Evolutionary conservation across 2,888 invertebrate genomes (phyloP), one percentile per base, ranked within the genome.

Genomic region (Campaea margaritaria): DNA sequence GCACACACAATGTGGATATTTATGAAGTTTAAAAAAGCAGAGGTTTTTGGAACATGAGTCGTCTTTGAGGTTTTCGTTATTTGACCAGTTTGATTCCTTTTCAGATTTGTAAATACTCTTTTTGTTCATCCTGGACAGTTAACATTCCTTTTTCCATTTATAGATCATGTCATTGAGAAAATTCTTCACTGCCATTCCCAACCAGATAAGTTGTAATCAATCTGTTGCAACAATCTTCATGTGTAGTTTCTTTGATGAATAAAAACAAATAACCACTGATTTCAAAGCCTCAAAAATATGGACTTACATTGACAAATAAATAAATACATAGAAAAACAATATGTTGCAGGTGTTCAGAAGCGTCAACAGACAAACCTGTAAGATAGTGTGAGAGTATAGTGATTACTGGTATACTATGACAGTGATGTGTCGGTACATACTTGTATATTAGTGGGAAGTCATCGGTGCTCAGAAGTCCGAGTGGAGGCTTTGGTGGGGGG

Each of bases 361-460:
- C 58, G 51, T 57, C 64, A 71, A 74, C 63, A 75, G 67, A 68
- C 71, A 79, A 70, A 73, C 82, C 87, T 87, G 87, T 78, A 85
- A 84, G 75, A 72, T 68, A 73, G 85, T 86, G 88, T 84, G 78
- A 70, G 49, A 10, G 70, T 78, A 78, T 76, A 59, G 53, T 83
- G 75, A 74, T 82, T 79, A 80, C 71, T 80, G 49, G 28, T 78
- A 77, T 68, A 69, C 34, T 36, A 54, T 56, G 58, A 58, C 64
- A 67, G 69, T 51, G 64, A 28, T 49, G 55, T 71, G 67, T 67
- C 51, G 48, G 64, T 83, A 94, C 96, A 94, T 95, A 97, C 97
- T 96, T 96, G 94, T 96, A 97, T 71, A 96, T 93, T 50, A 95
- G 94, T 12, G 97, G 97, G 81, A 97, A 95, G 91, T 96, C 96